Conservation (phyloP, 2,888 invertebrate species). For the Himalopsyche kuldschensis region DNA sequence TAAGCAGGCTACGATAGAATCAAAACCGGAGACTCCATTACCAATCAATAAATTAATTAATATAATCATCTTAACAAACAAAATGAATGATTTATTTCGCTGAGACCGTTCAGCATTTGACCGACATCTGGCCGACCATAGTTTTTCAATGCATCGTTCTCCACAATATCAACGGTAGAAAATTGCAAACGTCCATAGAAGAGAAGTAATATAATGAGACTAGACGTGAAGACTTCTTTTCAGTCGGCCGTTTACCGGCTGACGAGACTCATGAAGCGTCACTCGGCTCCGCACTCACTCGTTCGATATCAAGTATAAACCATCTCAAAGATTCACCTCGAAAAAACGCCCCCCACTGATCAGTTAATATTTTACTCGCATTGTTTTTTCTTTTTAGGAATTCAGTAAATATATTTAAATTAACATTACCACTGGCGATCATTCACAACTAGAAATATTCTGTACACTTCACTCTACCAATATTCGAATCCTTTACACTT, state of each 20-base stretch:
- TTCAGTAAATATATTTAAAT: neutral
- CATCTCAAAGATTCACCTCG: neutral
- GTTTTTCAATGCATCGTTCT: neutral
- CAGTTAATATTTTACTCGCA: neutral
- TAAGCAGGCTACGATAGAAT: neutral
- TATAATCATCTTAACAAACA: neutral
- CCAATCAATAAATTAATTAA: neutral
- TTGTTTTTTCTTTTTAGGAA: neutral
- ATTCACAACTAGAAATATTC: neutral
- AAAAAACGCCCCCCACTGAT: neutral
- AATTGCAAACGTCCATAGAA: conserved; percentile 13
- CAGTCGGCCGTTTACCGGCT: neutral
- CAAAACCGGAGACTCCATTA: neutral
- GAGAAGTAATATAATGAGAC: conserved; percentile 25
- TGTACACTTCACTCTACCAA: neutral
- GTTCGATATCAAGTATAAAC: neutral
- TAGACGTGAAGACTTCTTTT: conserved; percentile 27
- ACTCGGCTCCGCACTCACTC: neutral
- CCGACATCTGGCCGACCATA: neutral
- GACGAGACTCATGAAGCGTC: neutral
- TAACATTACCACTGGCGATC: neutral
- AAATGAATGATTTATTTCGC: neutral
- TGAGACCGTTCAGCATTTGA: neutral
- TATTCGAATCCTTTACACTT: neutral
- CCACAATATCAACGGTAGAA: conserved; percentile 30